A percentile compares a stretch with the other conserved stretches of the same genome.
Evolutionary conservation across 1,140 invertebrate species (phyloP).

Genomic region (Megathymus violae): DNA sequence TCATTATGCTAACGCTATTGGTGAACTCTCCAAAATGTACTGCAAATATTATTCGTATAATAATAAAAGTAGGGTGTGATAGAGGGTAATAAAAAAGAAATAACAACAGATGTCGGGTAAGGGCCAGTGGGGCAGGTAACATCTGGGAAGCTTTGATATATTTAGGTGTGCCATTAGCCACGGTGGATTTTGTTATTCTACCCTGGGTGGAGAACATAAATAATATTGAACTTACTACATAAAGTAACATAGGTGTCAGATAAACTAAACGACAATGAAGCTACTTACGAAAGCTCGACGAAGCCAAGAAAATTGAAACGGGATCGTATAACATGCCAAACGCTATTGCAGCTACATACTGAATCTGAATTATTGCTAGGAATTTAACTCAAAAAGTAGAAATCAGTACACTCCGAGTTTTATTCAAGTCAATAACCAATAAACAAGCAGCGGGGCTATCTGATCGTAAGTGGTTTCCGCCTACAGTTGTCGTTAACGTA

Average conservation of each 20-base stretch:
- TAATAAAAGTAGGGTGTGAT: slow-evolving; percentile 19
- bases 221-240: slow-evolving; percentile 21
- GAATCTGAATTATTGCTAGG: no score
- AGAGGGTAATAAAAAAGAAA: slow-evolving; percentile 32
- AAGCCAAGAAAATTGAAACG: not conserved
- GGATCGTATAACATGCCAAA: no score
- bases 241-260: slow-evolving; percentile 3
- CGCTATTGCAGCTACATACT: no score
- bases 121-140: slow-evolving; percentile 29
- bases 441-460: no score
- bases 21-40: not conserved
- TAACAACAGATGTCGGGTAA: slow-evolving; percentile 26
- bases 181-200: slow-evolving; percentile 28
- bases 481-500: no score
- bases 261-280: no score
- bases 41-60: slow-evolving; percentile 19
- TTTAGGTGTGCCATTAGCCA: slow-evolving; percentile 29
- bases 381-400: no score
- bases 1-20: not conserved
- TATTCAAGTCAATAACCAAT: no score
- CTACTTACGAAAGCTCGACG: no score
- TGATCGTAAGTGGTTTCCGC: no score
- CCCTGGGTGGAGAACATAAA: slow-evolving; percentile 19
- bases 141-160: slow-evolving; percentile 23
- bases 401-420: no score